A percentile compares a stretch with the other conserved stretches of the same genome.
Conservation (phyloP, 2,888 invertebrate genomes). For the Tanypteryx hageni region DNA sequence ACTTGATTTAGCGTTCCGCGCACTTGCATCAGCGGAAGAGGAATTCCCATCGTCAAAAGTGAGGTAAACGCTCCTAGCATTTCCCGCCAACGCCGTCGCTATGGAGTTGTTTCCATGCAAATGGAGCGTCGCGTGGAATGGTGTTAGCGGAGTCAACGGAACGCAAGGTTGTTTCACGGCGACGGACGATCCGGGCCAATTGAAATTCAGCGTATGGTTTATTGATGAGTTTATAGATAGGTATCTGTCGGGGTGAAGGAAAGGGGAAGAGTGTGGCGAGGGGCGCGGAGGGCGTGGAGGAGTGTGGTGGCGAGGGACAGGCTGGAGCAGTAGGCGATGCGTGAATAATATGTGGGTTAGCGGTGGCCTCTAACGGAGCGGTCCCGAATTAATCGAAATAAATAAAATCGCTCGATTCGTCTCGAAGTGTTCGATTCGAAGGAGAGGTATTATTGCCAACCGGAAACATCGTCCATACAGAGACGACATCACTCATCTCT, state of each 20-base stretch:
- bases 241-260: constrained; percentile 26
- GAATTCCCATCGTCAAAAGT: neutral
- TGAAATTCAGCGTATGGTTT: constrained; percentile 62
- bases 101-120: neutral
- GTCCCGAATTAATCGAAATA: constrained; percentile 19
- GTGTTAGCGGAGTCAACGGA: constrained; percentile 20
- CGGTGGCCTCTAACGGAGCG: constrained; percentile 16
- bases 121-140: neutral
- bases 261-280: neutral
- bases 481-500: too few species aligned
- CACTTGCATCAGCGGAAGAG: too few species aligned
- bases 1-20: too few species aligned
- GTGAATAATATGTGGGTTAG: constrained; percentile 63
- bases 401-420: neutral
- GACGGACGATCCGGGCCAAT: constrained; percentile 6
- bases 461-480: too few species aligned
- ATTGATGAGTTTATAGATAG: constrained; percentile 57
- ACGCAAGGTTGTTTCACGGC: constrained; percentile 45
- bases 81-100: neutral
- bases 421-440: too few species aligned
- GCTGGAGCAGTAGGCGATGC: neutral
- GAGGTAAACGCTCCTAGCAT: neutral
- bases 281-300: constrained; percentile 5
- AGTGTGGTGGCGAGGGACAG: too few species aligned
- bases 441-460: too few species aligned